A percentile compares a stretch with the other conserved stretches of the same genome.
Conservation (phyloP, 2,113 vertebrate species). For the Polypterus bichir region DNA sequence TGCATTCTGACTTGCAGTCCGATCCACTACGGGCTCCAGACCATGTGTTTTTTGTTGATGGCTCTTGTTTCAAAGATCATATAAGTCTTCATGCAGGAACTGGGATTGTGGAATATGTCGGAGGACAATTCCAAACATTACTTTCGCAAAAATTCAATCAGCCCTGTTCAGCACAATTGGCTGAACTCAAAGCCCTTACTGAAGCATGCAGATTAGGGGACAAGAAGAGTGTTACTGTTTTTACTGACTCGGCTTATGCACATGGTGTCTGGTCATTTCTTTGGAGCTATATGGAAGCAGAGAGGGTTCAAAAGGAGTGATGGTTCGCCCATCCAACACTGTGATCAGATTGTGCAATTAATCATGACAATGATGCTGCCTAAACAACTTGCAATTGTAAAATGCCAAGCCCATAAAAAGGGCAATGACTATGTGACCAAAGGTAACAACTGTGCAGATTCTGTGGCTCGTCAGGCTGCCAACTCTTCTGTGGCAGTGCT, state of each 20-base stretch:
- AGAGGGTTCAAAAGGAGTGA: not conserved
- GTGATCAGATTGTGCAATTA: not conserved
- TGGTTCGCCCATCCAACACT: too few relatives aligned
- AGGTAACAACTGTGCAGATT: not conserved
- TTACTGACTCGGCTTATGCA: slow-evolving; percentile 8
- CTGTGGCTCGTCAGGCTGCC: not conserved
- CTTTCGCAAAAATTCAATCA: not conserved
- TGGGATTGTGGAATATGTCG: not conserved
- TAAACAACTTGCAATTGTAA: not conserved
- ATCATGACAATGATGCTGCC: not conserved
- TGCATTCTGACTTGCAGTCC: not conserved
- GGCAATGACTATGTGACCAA: slow-evolving; percentile 3
- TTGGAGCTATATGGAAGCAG: not conserved
- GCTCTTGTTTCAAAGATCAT: slow-evolving; percentile 3
- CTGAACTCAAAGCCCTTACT: slow-evolving; percentile 3
- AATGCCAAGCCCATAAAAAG: not conserved
- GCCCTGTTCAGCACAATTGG: slow-evolving; percentile 7
- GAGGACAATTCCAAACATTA: not conserved
- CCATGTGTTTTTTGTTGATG: slow-evolving; percentile 6
- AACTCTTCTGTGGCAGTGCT: not conserved
- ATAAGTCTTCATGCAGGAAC: not conserved
- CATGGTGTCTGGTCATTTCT: not conserved
- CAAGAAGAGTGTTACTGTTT: not conserved
- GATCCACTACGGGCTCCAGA: not conserved
- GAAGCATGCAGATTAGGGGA: not conserved